phyloP scores from a whole-genome alignment of 2,797 vertebrate genomes.

The Poecilia picta region DNA sequence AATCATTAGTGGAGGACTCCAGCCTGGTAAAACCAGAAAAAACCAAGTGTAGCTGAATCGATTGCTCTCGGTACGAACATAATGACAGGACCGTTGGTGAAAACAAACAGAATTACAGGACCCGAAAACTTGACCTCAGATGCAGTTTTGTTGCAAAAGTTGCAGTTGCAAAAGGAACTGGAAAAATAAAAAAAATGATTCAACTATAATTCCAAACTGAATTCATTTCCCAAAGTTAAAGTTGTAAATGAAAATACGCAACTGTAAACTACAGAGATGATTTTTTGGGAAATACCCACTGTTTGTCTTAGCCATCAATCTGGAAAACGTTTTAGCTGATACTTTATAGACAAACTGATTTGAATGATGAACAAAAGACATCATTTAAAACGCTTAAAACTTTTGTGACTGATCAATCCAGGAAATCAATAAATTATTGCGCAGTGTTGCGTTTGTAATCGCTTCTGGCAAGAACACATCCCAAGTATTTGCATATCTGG shows the following conservation, averaged over 20 bases:
- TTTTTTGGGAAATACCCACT: not conserved
- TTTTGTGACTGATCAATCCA: not conserved
- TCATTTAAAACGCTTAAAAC: not conserved
- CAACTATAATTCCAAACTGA: not conserved
- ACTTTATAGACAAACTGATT: not conserved
- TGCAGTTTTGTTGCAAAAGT: not conserved
- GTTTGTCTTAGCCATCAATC: not conserved
- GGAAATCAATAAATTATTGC: not conserved
- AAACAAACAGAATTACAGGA: not conserved
- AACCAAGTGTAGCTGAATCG: not conserved
- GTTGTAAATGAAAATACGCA: not conserved
- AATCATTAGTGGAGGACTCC: not conserved
- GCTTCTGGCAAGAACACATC: not conserved
- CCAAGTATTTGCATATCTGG: constrained; percentile 8
- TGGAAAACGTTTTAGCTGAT: not conserved
- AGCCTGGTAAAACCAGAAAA: not conserved
- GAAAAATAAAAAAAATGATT: not conserved
- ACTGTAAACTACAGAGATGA: not conserved
- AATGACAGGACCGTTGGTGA: not conserved
- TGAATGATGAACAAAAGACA: not conserved
- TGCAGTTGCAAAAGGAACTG: not conserved
- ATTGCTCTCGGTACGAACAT: not conserved
- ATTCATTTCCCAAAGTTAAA: not conserved
- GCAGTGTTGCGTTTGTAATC: not conserved
- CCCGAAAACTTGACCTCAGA: not conserved